A percentile compares a stretch with the other conserved stretches of the same genome.
Conservation (phyloP, 2,888 invertebrate species). For the Melinaea marsaeus region DNA sequence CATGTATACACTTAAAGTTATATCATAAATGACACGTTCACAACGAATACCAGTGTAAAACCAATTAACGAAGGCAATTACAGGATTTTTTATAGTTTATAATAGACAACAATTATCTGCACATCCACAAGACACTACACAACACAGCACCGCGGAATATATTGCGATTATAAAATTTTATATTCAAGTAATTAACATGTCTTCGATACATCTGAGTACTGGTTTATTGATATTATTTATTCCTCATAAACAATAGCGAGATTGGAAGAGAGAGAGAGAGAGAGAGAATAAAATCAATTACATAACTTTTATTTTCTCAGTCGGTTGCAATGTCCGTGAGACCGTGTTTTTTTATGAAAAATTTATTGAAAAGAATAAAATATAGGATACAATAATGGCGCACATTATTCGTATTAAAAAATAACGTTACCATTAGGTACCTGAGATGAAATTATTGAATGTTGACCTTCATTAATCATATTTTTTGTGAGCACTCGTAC, state of each 20-base stretch:
- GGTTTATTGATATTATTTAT: constrained; percentile 40
- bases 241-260: constrained; percentile 4
- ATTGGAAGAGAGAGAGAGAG: constrained; percentile 12
- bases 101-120: constrained; percentile 7
- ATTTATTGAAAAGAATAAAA: constrained; percentile 34
- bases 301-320: no score
- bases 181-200: constrained; percentile 44
- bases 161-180: constrained; percentile 42
- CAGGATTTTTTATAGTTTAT: not conserved
- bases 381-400: constrained; percentile 47
- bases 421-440: constrained; percentile 37
- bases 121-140: not conserved
- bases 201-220: constrained; percentile 42
- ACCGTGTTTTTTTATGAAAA: not conserved
- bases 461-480: constrained; percentile 72
- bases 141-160: constrained; percentile 35
- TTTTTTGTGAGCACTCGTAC: constrained; percentile 64
- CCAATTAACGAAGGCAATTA: not conserved
- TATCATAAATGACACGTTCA: not conserved
- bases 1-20: no score
- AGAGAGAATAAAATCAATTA: no score
- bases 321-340: no score
- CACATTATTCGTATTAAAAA: constrained; percentile 32
- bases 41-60: not conserved
- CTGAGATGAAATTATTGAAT: constrained; percentile 68